phyloP scores from a whole-genome alignment of 2,888 invertebrate species.

The Crioceris asparagi region DNA sequence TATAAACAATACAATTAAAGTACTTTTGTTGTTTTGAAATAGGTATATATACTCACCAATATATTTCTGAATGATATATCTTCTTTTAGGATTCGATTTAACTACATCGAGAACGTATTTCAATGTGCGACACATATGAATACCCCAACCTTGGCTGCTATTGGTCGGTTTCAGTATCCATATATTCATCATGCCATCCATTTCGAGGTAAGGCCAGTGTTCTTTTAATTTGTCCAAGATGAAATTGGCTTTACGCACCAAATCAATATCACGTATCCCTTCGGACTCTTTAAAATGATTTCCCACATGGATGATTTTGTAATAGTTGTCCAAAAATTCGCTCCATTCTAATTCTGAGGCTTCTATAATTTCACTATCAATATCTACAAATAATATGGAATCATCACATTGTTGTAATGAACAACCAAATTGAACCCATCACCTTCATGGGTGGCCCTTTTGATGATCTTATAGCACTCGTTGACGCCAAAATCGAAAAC shows the following conservation, averaged over 20 bases:
- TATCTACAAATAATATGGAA: conserved; percentile 6
- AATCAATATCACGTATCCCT: conserved; percentile 19
- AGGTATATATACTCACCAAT: conserved; percentile 51
- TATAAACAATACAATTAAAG: conserved; percentile 1
- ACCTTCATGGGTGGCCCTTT: conserved; percentile 51
- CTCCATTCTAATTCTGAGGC: conserved; percentile 52
- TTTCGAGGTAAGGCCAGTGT: conserved; percentile 51
- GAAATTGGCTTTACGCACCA: conserved; percentile 42
- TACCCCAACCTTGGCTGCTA: conserved; percentile 73
- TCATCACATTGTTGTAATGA: not conserved
- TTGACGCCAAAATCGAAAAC: conserved; percentile 59
- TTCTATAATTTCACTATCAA: conserved; percentile 32
- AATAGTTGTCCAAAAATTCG: conserved; percentile 54
- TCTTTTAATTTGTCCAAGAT: conserved; percentile 48
- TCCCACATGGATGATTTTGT: conserved; percentile 49
- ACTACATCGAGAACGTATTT: conserved; percentile 58
- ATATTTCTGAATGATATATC: conserved; percentile 83
- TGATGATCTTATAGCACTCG: conserved; percentile 56
- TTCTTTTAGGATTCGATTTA: conserved; percentile 44
- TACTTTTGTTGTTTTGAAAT: not conserved
- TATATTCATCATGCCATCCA: conserved; percentile 73
- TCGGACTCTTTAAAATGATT: conserved; percentile 41
- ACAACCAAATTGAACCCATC: conserved; percentile 23
- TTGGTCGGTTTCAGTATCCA: conserved; percentile 87
- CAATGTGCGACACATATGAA: conserved; percentile 65